A percentile compares a stretch with the other conserved stretches of the same genome.
Conservation (phyloP, 2,797 vertebrate species). For the Synanceia verrucosa region DNA sequence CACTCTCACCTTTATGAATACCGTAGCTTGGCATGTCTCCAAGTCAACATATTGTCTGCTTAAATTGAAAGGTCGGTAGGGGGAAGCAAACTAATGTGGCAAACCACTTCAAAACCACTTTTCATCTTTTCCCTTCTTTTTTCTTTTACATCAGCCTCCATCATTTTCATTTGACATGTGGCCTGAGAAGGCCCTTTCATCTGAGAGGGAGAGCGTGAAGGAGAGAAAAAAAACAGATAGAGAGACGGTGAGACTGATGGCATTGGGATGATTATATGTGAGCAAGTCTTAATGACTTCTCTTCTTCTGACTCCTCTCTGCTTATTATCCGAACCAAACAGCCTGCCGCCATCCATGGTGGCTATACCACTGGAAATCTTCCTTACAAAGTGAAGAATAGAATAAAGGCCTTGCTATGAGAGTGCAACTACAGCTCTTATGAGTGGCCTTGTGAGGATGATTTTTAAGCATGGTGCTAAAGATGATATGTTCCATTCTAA, state of each 20-base stretch:
- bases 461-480: conserved; percentile 53
- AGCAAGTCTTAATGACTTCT: conserved; percentile 75
- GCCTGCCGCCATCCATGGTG: conserved; percentile 32
- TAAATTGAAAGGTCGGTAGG: conserved; percentile 73
- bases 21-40: conserved; percentile 28
- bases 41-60: conserved; percentile 75
- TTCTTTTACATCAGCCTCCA: conserved; percentile 64
- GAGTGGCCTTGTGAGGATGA: conserved; percentile 44
- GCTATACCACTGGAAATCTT: conserved; percentile 36
- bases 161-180: conserved; percentile 70
- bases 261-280: conserved; percentile 75
- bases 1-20: conserved; percentile 41
- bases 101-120: conserved; percentile 82
- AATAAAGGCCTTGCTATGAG: conserved; percentile 48
- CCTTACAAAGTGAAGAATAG: conserved; percentile 29
- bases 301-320: conserved; percentile 63
- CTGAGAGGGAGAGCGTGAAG: conserved; percentile 43
- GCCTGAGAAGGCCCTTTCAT: conserved; percentile 72
- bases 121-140: conserved; percentile 72
- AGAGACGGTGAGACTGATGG: conserved; percentile 41
- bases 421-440: conserved; percentile 50
- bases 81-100: conserved; percentile 70
- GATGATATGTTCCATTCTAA: conserved; percentile 55
- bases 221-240: conserved; percentile 45
- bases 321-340: conserved; percentile 69